phyloP scores from a whole-genome alignment of 2,797 vertebrate species.

The Alca torda region DNA sequence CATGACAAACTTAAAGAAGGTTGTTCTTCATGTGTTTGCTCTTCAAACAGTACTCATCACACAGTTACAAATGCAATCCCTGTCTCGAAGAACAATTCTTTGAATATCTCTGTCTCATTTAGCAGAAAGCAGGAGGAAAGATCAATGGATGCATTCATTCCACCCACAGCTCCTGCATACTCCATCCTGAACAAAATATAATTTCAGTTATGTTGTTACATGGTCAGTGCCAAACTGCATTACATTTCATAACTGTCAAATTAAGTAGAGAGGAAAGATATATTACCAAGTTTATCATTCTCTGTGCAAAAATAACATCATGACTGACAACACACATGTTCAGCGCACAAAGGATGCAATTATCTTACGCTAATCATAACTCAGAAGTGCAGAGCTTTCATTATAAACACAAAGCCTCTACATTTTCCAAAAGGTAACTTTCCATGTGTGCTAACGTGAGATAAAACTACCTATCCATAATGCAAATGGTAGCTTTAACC shows the following conservation, averaged over 20 bases:
- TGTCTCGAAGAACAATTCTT: background rate
- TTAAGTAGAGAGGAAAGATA: background rate
- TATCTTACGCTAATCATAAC: background rate
- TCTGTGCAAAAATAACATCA: background rate
- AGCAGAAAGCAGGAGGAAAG: background rate
- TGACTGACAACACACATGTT: background rate
- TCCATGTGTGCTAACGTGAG: background rate
- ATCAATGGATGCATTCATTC: background rate
- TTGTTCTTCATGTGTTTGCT: background rate
- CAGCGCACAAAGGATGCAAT: background rate
- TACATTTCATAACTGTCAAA: background rate
- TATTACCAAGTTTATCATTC: background rate
- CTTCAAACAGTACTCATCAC: background rate
- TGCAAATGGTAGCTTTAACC: background rate
- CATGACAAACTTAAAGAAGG: background rate
- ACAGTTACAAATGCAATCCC: background rate
- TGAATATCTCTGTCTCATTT: background rate
- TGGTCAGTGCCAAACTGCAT: background rate
- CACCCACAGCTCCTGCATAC: background rate
- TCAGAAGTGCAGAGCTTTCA: background rate
- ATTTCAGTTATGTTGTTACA: background rate
- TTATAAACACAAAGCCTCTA: background rate
- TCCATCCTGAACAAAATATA: background rate
- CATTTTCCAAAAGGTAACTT: background rate
- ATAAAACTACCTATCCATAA: background rate